These are phyloP conservation scores for Verasper variegatus DNA, from an alignment of 2,113 vertebrate species.

Conservation along the genomic window DNA sequence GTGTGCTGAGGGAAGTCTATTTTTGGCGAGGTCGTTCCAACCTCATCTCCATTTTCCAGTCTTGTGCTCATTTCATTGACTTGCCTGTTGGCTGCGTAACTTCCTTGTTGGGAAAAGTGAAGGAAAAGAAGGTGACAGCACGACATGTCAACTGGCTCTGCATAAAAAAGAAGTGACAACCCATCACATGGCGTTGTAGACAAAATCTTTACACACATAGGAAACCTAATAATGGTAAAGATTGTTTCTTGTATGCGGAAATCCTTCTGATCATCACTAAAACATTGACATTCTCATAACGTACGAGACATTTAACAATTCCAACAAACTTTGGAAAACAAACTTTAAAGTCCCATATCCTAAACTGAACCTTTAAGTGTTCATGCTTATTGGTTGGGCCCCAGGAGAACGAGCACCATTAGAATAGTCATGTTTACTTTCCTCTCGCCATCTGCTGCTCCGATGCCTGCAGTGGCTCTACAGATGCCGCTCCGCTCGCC, in stretches of 20 bases:
- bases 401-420: slow-evolving; percentile 7
- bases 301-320: neutral
- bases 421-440: slow-evolving; percentile 32
- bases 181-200: neutral
- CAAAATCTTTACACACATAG: too few species aligned
- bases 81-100: slow-evolving; percentile 33
- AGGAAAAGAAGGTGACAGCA: slow-evolving; percentile 16
- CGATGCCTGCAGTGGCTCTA: slow-evolving; percentile 18
- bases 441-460: slow-evolving; percentile 40
- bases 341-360: slow-evolving; percentile 1
- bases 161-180: neutral
- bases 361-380: neutral
- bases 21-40: slow-evolving; percentile 70
- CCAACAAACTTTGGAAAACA: neutral
- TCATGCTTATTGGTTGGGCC: neutral
- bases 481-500: slow-evolving; percentile 25
- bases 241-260: too few species aligned
- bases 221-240: neutral
- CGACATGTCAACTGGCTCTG: slow-evolving; percentile 13
- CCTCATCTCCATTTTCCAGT: slow-evolving; percentile 58
- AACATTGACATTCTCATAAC: neutral
- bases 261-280: neutral
- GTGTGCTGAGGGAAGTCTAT: slow-evolving; percentile 57
- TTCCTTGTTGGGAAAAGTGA: slow-evolving; percentile 24
- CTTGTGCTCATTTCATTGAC: slow-evolving; percentile 61